These are phyloP conservation scores for Tholera decimalis DNA, from an alignment of 2,888 invertebrate species.

Conservation along the genomic window DNA sequence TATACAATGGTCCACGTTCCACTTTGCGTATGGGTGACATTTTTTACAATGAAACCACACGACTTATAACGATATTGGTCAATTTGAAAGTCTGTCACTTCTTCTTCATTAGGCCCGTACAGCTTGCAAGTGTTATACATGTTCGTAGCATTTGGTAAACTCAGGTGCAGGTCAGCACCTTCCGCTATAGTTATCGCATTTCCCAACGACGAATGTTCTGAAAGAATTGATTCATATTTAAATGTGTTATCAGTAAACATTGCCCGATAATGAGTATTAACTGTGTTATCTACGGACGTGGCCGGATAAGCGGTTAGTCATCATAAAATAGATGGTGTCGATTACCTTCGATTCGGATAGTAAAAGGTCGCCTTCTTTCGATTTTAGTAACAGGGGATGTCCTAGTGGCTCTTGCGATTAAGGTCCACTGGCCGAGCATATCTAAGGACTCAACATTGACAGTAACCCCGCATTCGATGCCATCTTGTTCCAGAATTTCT, in stretches of 20 bases:
- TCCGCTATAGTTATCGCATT: slow-evolving; percentile 66
- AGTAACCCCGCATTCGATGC: slow-evolving; percentile 74
- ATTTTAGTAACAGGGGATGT: slow-evolving; percentile 49
- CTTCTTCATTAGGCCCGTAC: slow-evolving; percentile 66
- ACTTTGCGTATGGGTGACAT: slow-evolving; percentile 63
- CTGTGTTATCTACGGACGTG: slow-evolving; percentile 80
- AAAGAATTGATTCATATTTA: slow-evolving; percentile 34
- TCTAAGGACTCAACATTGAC: slow-evolving; percentile 71
- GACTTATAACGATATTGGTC: slow-evolving; percentile 65
- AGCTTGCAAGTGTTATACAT: slow-evolving; percentile 76
- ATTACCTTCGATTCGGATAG: slow-evolving; percentile 82
- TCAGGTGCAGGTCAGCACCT: slow-evolving; percentile 77
- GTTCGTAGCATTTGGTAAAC: slow-evolving; percentile 70
- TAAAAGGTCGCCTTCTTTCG: slow-evolving; percentile 79
- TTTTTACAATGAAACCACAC: slow-evolving; percentile 77
- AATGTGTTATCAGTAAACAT: slow-evolving; percentile 59
- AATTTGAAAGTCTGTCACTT: slow-evolving; percentile 49
- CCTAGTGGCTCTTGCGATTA: slow-evolving; percentile 73
- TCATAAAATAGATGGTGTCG: slow-evolving; percentile 61
- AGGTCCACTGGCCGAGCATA: slow-evolving; percentile 78
- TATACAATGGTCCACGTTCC: slow-evolving; percentile 81
- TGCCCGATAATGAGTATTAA: slow-evolving; percentile 53
- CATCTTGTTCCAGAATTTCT: slow-evolving; percentile 62
- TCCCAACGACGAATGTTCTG: slow-evolving; percentile 43
- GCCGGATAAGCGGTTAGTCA: slow-evolving; percentile 74